phyloP scores from a whole-genome alignment of 2,797 vertebrate genomes.

The Falco peregrinus region DNA sequence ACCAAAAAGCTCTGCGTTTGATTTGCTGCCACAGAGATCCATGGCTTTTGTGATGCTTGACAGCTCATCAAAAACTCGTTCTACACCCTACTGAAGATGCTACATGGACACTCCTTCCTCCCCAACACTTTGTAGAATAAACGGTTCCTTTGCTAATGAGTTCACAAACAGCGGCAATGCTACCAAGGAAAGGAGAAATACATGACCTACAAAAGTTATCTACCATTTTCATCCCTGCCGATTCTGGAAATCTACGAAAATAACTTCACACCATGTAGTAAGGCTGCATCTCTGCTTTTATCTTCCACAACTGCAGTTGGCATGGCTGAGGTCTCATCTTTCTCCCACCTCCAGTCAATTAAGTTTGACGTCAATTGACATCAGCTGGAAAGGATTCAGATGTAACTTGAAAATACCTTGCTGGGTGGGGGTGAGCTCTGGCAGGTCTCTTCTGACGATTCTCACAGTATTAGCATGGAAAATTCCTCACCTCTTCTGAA shows the following conservation, averaged over 20 bases:
- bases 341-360: not conserved
- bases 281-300: not conserved
- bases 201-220: not conserved
- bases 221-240: not conserved
- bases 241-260: not conserved
- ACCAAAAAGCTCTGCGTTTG: not conserved
- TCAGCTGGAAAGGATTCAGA: not conserved
- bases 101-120: not conserved
- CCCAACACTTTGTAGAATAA: not conserved
- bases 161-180: not conserved
- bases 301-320: not conserved
- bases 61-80: not conserved
- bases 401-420: not conserved
- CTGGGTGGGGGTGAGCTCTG: not conserved
- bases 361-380: not conserved
- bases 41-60: not conserved
- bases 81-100: not conserved
- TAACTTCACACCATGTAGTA: not conserved
- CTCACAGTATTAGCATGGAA: not conserved
- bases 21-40: not conserved
- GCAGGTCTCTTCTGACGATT: not conserved
- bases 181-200: not conserved
- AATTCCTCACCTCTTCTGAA: not conserved
- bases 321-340: not conserved
- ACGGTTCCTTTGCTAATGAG: not conserved